Evolutionary conservation across 2,797 vertebrate genomes (phyloP), one percentile per base, ranked within the genome.

Genomic region (Scyliorhinus canicula): DNA sequence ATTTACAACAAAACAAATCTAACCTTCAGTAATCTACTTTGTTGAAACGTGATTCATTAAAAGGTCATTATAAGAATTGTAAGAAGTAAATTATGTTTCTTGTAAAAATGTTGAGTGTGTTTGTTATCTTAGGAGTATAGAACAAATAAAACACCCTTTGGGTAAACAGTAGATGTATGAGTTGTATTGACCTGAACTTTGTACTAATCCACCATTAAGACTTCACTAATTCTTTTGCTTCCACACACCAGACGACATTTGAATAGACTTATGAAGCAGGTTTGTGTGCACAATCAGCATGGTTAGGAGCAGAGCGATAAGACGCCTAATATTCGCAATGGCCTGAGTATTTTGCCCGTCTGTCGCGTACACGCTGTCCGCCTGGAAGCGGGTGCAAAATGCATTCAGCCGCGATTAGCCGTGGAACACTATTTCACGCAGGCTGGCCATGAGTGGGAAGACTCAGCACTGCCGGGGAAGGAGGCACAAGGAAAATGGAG

Each of bases 1-100:
- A 93, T 69, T 67, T 47, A 26, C 60, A 93, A 40, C n/a, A 93
- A 93, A 93, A 69, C 40, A 69, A 69, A 69, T 93, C 60, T 65
- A 93, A 93, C 91, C 91, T 93, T 65, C 91, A 69, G 91, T 88
- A 93, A 69, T 93, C 91, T 93, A 31, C 85, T 57, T 57, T 88
- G 14, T 26, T 69, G 63, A 31, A 21, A 14, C 93, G 44, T 69
- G 93, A 52, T 55, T 74, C 28, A 52, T 47, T 35, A 67, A 74
- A 94, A 94, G 67, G 93, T 94, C 93, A 94, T 26, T 71, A 47
- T 94, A 50, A 93, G 40, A 93, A 93, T 44, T 93, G 63, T 0
- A 67, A 24, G 40, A 93, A 94, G 93, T 74, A 71, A 94, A 94
- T 74, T 74, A 74, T 69, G 67, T 94, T 74, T 52, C 93, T 94